phyloP scores from a whole-genome alignment of 2,888 invertebrate genomes.

The Anthophora plumipes region DNA sequence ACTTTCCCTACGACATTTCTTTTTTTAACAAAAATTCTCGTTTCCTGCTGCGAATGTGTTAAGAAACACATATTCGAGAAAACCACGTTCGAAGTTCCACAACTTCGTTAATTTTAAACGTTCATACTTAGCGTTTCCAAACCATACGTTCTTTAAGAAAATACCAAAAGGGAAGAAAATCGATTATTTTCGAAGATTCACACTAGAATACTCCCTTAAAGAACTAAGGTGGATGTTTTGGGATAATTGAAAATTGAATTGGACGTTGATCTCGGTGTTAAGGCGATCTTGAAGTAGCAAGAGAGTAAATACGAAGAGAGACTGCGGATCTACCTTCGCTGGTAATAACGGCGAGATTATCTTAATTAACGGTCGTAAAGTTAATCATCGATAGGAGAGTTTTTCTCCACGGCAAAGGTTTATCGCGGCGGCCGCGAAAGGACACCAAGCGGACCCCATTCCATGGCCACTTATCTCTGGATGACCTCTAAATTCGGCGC shows the following conservation, averaged over 20 bases:
- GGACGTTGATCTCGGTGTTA: neutral
- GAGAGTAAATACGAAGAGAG: neutral
- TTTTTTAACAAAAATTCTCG: too few species aligned
- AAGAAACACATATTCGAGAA: too few species aligned
- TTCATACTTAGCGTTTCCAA: too few species aligned
- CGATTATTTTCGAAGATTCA: too few species aligned
- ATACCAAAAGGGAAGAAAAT: too few species aligned
- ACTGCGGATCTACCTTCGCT: neutral
- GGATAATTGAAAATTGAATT: neutral
- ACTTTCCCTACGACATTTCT: too few species aligned
- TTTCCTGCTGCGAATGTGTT: too few species aligned
- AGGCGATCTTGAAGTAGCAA: neutral
- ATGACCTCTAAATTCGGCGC: conserved; percentile 56
- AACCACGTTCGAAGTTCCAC: too few species aligned
- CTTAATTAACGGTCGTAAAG: conserved; percentile 45
- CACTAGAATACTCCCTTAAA: too few species aligned
- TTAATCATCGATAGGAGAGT: conserved; percentile 38
- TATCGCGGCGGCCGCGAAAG: conserved; percentile 33
- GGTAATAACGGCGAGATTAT: conserved; percentile 44
- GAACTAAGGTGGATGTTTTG: too few species aligned
- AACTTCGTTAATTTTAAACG: too few species aligned
- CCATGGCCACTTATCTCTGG: conserved; percentile 44
- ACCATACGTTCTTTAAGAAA: too few species aligned
- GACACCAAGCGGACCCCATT: conserved; percentile 16
- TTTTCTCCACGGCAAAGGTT: conserved; percentile 10